Base-by-base conservation (phyloP, 2,888 invertebrate genomes). In the Melanostoma scalare region DNA sequence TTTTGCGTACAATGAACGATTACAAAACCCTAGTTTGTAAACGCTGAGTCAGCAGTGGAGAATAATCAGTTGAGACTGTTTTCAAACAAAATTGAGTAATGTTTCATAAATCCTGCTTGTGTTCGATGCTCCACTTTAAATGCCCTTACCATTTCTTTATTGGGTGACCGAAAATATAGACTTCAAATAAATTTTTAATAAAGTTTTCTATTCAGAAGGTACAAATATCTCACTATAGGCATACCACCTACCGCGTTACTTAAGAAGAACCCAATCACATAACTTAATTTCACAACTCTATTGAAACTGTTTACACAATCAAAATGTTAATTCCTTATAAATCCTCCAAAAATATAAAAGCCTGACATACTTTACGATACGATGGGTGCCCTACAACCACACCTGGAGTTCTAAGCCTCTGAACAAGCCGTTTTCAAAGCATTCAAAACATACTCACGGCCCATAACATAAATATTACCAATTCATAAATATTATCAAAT, bases 401-500 rank as follows among this genome's bases (percentile, higher is more conserved):
- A 80, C 72, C 81, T 81, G 65, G 67, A 61, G 3, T n/a, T 30
- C 60, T 76, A 67, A 81, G 48, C 53, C 75, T 38, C 48, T 63
- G 36, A 68, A 61, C 52, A 52, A 33, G 52, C 52, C 63, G 56
- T 46, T 30, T 2, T 9, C 9, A 40, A 33, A 10, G 3, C 30
- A 35, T 31, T 36, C 46, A 6, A 44, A 40, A 42, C 46, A 20
- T 4, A 8, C 35, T 44, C 46, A 53, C 2, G n/a, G 40, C 8
- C 42, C 36, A 38, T 63, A 55, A 53, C 82, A 74, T 82, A 82
- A 82, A 82, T 77, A 82, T 79, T 56, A 79, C 44, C 71, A 84
- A 84, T 84, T 84, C 84, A 84, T 84, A 84, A 84, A 84, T 84
- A 84, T 84, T 84, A 75, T 53, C 36, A 78, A 84, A 79, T 56